These are phyloP conservation scores for Colinus virginianus DNA, from an alignment of 2,113 vertebrate genomes.

Conservation along the genomic window DNA sequence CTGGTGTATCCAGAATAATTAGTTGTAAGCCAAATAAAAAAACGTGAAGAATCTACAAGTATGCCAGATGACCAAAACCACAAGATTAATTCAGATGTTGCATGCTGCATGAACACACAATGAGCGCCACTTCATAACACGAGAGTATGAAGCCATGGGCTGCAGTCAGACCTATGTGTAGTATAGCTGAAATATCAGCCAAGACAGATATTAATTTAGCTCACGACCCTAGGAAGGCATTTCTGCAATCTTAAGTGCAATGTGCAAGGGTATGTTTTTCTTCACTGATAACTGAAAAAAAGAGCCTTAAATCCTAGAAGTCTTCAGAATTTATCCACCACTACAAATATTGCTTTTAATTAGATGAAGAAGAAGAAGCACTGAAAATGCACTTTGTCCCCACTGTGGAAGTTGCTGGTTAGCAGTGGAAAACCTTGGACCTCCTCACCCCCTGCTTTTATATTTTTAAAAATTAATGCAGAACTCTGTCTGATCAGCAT, in stretches of 20 bases:
- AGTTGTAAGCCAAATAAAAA: conserved; percentile 31
- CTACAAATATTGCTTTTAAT: neutral
- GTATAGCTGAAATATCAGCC: neutral
- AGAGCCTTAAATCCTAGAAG: neutral
- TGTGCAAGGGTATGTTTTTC: neutral
- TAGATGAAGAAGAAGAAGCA: neutral
- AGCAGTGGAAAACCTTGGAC: neutral
- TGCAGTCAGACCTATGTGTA: neutral
- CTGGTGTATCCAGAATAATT: conserved; percentile 26
- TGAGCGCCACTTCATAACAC: neutral
- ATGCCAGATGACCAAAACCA: neutral
- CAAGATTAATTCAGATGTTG: neutral
- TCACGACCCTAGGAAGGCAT: conserved; percentile 14
- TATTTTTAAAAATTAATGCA: conserved; percentile 35
- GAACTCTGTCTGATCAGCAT: neutral
- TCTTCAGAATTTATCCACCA: neutral
- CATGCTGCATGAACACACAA: neutral
- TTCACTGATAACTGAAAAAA: neutral
- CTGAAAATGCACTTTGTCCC: neutral
- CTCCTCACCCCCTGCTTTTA: conserved; percentile 52
- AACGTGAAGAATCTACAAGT: neutral
- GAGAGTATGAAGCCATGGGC: neutral
- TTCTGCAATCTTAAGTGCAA: neutral
- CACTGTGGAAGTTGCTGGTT: neutral
- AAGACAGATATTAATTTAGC: conserved; percentile 5